These are phyloP conservation scores for Dissostichus mawsoni DNA, from an alignment of 2,113 vertebrate genomes.

Conservation along the genomic window DNA sequence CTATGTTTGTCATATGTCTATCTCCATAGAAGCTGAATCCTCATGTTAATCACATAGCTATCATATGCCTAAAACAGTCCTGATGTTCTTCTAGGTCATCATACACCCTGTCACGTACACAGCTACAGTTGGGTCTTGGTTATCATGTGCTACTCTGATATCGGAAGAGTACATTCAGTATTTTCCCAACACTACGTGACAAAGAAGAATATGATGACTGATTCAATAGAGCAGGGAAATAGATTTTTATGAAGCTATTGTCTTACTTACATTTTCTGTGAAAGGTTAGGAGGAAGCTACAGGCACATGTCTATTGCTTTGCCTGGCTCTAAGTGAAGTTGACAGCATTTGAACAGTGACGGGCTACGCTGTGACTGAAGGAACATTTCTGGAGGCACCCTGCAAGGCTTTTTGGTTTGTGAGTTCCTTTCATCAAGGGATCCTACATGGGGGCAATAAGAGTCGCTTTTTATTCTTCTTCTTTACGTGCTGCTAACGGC, in stretches of 20 bases:
- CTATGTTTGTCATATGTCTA: no score
- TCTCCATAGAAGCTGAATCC: no score
- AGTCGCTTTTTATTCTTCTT: constrained; percentile 33
- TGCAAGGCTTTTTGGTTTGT: constrained; percentile 79
- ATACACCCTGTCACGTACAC: no score
- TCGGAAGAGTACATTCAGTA: no score
- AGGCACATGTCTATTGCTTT: constrained; percentile 48
- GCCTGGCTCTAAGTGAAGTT: constrained; percentile 79
- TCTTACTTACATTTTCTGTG: constrained; percentile 9
- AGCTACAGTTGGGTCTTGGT: no score
- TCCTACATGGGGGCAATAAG: constrained; percentile 41
- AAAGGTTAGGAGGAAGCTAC: constrained; percentile 42
- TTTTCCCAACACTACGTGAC: no score
- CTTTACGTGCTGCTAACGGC: constrained; percentile 28
- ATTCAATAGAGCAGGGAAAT: no score
- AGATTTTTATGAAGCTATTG: background rate
- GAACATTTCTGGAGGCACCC: constrained; percentile 85
- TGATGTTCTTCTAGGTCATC: no score
- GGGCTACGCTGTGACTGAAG: constrained; percentile 72
- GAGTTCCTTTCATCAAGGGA: constrained; percentile 69
- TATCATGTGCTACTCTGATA: no score
- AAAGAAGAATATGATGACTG: no score
- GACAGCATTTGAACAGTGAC: constrained; percentile 80
- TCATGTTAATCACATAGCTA: no score
- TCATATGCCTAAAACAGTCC: no score